phyloP scores from a whole-genome alignment of 2,797 vertebrate genomes.

The Trematomus bernacchii region DNA sequence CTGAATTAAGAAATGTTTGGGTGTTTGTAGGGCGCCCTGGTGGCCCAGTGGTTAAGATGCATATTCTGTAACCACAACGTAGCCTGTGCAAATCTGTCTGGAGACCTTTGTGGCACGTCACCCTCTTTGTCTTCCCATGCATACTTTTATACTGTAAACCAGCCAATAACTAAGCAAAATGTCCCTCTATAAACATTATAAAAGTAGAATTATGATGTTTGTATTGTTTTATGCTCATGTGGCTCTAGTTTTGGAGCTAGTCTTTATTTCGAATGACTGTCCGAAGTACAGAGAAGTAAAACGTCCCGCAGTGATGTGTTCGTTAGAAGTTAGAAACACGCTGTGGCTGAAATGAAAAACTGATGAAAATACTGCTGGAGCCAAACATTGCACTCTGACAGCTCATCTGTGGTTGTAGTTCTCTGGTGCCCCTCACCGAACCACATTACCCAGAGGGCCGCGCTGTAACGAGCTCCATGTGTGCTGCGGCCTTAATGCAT shows the following conservation, averaged over 20 bases:
- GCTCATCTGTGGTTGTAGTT: conserved; percentile 79
- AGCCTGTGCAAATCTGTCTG: conserved; percentile 20
- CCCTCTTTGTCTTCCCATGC: conserved; percentile 30
- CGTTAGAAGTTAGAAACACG: conserved; percentile 3
- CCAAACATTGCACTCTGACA: conserved; percentile 65
- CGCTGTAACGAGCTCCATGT: conserved; percentile 83
- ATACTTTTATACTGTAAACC: conserved; percentile 24
- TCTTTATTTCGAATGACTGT: conserved; percentile 22
- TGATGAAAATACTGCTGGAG: conserved; percentile 42
- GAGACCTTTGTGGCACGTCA: conserved; percentile 33
- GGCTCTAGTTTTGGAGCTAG: neutral
- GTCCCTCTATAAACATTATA: neutral
- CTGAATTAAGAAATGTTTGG: conserved; percentile 53
- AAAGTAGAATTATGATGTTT: neutral
- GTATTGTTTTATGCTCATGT: conserved; percentile 10
- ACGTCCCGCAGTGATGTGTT: conserved; percentile 1
- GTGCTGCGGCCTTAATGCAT: conserved; percentile 72
- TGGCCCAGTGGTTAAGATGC: conserved; percentile 43
- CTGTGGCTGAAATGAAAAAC: conserved; percentile 26
- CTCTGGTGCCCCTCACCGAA: conserved; percentile 67
- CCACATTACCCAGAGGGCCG: conserved; percentile 83
- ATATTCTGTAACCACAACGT: conserved; percentile 46
- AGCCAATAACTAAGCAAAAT: conserved; percentile 12
- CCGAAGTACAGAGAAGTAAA: conserved; percentile 11
- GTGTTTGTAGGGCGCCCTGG: conserved; percentile 43